These are phyloP conservation scores for Drosophila asahinai DNA, from an alignment of 1,140 invertebrate species.

Conservation along the genomic window DNA sequence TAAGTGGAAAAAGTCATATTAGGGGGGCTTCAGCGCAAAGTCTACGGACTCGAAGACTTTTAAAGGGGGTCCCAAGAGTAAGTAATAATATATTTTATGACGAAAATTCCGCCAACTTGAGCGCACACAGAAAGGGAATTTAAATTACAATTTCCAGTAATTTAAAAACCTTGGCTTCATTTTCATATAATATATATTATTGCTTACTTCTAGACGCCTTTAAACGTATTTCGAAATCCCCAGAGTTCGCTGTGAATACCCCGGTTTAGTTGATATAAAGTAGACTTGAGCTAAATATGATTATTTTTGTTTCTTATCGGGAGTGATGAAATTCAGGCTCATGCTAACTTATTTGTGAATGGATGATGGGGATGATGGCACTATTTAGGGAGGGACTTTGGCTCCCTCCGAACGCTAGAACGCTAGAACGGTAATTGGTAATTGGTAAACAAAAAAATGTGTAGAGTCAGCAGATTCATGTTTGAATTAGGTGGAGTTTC, in stretches of 20 bases:
- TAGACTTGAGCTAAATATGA: slow-evolving; percentile 33
- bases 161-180: not conserved
- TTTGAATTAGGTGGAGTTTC: slow-evolving; percentile 22
- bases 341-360: slow-evolving; percentile 60
- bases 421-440: slow-evolving; percentile 24
- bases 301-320: slow-evolving; percentile 10
- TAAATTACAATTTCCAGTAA: not conserved
- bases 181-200: not conserved
- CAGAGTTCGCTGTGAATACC: not conserved
- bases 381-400: not conserved
- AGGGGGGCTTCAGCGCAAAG: not conserved
- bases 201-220: not conserved
- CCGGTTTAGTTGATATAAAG: slow-evolving; percentile 16
- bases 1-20: slow-evolving; percentile 48
- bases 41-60: not conserved
- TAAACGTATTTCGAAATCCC: not conserved
- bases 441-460: slow-evolving; percentile 31
- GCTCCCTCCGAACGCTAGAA: not conserved
- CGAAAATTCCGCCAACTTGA: no score
- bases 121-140: not conserved
- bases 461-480: slow-evolving; percentile 28
- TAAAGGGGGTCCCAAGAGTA: no score
- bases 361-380: slow-evolving; percentile 42
- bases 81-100: not conserved
- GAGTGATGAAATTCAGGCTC: slow-evolving; percentile 54